These are phyloP conservation scores for Phyllostomus discolor DNA, from an alignment of 2,113 vertebrate genomes.

Conservation along the genomic window DNA sequence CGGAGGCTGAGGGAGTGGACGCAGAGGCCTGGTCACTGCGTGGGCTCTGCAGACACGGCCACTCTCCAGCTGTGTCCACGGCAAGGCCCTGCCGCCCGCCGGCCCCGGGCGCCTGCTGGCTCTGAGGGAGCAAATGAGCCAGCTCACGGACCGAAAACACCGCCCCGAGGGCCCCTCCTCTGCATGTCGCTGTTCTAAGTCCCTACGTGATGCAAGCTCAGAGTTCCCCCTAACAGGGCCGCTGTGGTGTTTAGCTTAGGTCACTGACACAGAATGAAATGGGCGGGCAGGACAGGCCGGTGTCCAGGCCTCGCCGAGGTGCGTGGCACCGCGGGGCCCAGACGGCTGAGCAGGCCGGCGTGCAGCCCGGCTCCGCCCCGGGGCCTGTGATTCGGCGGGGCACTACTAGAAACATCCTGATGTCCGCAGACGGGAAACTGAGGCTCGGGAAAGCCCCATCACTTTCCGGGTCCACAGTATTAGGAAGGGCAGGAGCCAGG, in stretches of 20 bases:
- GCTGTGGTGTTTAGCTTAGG: not conserved
- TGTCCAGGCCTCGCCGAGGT: accelerated
- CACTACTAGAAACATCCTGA: accelerated
- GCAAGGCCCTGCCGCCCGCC: accelerated
- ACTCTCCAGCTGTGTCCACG: accelerated
- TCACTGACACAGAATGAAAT: not conserved
- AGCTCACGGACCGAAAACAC: accelerated
- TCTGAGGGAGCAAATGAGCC: not conserved
- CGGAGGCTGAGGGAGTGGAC: not conserved
- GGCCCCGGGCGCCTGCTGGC: accelerated
- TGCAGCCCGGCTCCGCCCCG: not conserved
- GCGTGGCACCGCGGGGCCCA: accelerated
- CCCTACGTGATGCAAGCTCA: not conserved
- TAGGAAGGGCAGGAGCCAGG: not conserved
- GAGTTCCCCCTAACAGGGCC: not conserved
- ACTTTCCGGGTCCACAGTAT: not conserved
- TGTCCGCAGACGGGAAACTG: not conserved
- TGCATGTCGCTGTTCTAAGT: accelerated
- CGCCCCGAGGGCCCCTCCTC: accelerated
- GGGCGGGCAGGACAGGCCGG: accelerated
- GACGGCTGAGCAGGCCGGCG: not conserved
- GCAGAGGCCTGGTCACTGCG: not conserved
- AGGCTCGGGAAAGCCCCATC: not conserved
- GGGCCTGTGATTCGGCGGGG: accelerated
- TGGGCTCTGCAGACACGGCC: accelerated